phyloP scores from a whole-genome alignment of 2,797 vertebrate genomes.

The Sorex maritimensis region DNA sequence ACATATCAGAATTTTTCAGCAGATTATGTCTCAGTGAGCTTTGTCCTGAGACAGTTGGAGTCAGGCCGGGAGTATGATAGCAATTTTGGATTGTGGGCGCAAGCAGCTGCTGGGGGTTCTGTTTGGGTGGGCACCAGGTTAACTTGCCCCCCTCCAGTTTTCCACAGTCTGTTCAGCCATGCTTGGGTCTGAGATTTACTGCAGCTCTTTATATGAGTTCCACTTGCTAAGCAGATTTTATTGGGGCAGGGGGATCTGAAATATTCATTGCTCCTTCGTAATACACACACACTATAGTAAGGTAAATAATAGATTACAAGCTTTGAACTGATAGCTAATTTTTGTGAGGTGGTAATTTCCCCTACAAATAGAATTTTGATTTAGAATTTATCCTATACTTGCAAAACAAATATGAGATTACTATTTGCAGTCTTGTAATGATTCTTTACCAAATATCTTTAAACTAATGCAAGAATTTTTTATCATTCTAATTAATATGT shows the following conservation, averaged over 20 bases:
- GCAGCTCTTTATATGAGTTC: slow-evolving; percentile 10
- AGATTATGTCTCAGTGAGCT: too few species aligned
- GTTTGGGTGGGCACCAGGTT: too few species aligned
- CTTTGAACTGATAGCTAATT: slow-evolving; percentile 5
- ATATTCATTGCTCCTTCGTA: slow-evolving; percentile 13
- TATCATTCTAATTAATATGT: background rate
- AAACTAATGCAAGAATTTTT: slow-evolving; percentile 6
- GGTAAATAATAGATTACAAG: slow-evolving; percentile 30
- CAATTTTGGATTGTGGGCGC: too few species aligned
- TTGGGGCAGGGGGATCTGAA: background rate
- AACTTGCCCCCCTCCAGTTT: too few species aligned
- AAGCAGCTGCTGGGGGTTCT: too few species aligned
- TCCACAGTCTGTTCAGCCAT: too few species aligned
- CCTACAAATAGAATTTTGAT: background rate
- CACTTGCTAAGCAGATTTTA: slow-evolving; percentile 51
- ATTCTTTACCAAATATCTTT: background rate
- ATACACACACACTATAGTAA: slow-evolving; percentile 20
- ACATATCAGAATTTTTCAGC: too few species aligned
- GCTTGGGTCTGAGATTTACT: too few species aligned
- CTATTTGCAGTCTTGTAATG: background rate
- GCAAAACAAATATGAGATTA: slow-evolving; percentile 4
- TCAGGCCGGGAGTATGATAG: too few species aligned
- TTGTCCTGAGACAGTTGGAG: too few species aligned
- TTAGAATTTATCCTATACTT: background rate
- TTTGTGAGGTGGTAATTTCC: background rate